Conservation (phyloP, 2,113 vertebrate species). For the Amazona guildingii region DNA sequence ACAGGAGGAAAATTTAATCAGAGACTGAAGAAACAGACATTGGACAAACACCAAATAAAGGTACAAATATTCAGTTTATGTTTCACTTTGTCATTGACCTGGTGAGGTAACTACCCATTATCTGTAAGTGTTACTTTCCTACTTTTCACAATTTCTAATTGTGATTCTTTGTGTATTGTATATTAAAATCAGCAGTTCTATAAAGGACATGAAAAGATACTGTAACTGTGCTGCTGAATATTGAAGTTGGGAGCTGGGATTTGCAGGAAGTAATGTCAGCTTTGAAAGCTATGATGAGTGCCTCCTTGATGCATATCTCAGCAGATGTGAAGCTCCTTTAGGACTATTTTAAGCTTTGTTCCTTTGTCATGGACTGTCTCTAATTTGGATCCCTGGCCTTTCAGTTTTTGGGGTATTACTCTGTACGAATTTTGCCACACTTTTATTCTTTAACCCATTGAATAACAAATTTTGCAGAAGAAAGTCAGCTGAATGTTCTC, state of each 20-base stretch:
- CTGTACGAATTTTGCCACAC: not conserved
- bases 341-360: not conserved
- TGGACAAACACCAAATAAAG: not conserved
- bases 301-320: not conserved
- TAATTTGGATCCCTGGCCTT: not conserved
- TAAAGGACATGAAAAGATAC: not conserved
- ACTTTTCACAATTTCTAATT: not conserved
- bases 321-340: not conserved
- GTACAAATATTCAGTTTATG: not conserved
- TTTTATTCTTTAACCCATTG: not conserved
- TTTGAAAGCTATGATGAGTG: not conserved
- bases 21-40: not conserved
- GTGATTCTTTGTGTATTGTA: not conserved
- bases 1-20: not conserved
- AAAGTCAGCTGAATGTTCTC: not conserved
- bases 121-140: not conserved
- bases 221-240: not conserved
- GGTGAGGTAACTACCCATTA: not conserved
- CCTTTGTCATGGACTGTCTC: not conserved
- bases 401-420: not conserved
- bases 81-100: not conserved
- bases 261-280: not conserved
- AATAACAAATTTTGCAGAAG: not conserved
- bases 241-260: not conserved
- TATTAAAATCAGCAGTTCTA: not conserved